These are phyloP conservation scores for Staurois parvus DNA, from an alignment of 2,797 vertebrate species.

Conservation along the genomic window DNA sequence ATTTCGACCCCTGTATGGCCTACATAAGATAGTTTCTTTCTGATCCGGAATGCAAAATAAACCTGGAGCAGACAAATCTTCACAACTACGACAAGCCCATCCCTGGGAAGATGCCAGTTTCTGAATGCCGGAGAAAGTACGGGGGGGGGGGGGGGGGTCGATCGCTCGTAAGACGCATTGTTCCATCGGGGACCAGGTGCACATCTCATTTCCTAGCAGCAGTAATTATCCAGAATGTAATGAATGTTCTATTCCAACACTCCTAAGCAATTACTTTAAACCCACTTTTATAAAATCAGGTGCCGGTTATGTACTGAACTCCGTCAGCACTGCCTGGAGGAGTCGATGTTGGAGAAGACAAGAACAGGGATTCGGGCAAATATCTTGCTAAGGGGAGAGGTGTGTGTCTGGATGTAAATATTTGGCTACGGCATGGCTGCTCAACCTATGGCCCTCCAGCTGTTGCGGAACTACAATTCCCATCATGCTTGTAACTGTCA, in stretches of 20 bases:
- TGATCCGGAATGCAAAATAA: no score
- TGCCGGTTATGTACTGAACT: background rate
- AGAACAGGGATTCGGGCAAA: background rate
- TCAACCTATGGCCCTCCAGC: no score
- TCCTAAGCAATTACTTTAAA: constrained; percentile 24
- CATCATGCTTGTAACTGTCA: no score
- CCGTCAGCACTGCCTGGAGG: background rate
- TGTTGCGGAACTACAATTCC: no score
- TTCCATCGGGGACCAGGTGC: constrained; percentile 34
- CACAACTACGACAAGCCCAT: no score
- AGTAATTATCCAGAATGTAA: constrained; percentile 12
- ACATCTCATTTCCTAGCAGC: constrained; percentile 22
- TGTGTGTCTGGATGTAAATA: background rate
- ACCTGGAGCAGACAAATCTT: no score
- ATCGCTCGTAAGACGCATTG: background rate
- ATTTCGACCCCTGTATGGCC: no score
- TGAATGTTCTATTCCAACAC: constrained; percentile 17
- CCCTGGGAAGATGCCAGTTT: no score
- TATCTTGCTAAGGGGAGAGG: background rate
- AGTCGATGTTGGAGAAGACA: background rate
- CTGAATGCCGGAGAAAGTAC: background rate
- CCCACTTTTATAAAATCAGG: constrained; percentile 1
- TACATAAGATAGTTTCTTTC: no score
- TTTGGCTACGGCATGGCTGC: no score
- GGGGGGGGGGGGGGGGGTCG: background rate